Conservation (phyloP, 2,113 vertebrate genomes). For the Mionectes macconnelli region DNA sequence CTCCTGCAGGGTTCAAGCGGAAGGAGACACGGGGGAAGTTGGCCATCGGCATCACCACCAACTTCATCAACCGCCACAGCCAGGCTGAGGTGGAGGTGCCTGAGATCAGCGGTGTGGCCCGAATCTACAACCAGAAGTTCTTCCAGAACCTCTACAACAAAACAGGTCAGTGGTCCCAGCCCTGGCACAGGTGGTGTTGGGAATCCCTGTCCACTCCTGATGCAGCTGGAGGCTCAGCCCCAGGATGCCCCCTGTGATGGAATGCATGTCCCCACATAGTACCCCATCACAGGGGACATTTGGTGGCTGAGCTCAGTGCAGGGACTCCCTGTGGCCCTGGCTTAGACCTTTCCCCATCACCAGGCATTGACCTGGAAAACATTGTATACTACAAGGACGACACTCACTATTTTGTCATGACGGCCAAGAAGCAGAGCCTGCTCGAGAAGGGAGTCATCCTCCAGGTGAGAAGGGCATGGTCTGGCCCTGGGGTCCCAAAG, state of each 20-base stretch:
- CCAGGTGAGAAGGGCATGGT: slow-evolving; percentile 73
- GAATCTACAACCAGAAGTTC: slow-evolving; percentile 96
- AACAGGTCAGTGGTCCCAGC: slow-evolving; percentile 73
- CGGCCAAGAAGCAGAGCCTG: slow-evolving; percentile 94
- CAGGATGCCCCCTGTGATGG: not conserved
- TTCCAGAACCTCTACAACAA: slow-evolving; percentile 88
- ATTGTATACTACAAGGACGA: slow-evolving; percentile 98
- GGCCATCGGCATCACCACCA: slow-evolving; percentile 93
- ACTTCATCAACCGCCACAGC: slow-evolving; percentile 86
- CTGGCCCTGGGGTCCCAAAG: fast-evolving
- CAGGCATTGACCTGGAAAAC: slow-evolving; percentile 95
- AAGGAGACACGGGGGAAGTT: slow-evolving; percentile 90
- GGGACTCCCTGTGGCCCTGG: not conserved
- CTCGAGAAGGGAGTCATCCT: slow-evolving; percentile 88
- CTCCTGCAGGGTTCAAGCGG: slow-evolving; percentile 82
- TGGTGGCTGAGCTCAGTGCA: not conserved
- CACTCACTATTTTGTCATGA: slow-evolving; percentile 98
- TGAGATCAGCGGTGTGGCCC: slow-evolving; percentile 93
- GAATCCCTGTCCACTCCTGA: too few species aligned
- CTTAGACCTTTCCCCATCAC: not conserved
- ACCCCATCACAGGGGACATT: not conserved
- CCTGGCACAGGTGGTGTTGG: fast-evolving
- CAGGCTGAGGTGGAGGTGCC: slow-evolving; percentile 84
- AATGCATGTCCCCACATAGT: fast-evolving
- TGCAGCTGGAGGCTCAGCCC: not conserved